Conservation (phyloP, 2,888 invertebrate species). For the Morpho deidamia region DNA sequence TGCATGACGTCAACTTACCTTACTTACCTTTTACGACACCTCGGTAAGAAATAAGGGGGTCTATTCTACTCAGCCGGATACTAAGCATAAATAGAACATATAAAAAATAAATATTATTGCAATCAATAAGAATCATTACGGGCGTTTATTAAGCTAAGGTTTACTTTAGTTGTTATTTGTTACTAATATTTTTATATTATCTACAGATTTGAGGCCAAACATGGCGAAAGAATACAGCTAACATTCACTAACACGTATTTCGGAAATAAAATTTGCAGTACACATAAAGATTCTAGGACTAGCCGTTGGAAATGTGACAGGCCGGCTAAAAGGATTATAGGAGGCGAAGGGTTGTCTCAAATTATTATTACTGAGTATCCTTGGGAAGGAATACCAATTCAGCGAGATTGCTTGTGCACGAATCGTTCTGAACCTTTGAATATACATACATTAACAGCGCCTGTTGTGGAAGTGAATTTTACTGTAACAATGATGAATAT, state of each 20-base stretch:
- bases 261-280: slow-evolving; percentile 82
- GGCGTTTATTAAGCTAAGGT: too few species aligned
- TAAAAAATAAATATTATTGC: too few species aligned
- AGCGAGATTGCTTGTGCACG: slow-evolving; percentile 86
- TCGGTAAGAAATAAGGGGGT: too few species aligned
- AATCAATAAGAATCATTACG: too few species aligned
- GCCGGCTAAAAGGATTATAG: slow-evolving; percentile 60
- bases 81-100: too few species aligned
- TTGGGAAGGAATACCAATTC: slow-evolving; percentile 82
- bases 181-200: slow-evolving; percentile 7
- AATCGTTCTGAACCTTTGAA: slow-evolving; percentile 82
- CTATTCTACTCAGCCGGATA: too few species aligned
- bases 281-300: slow-evolving; percentile 81
- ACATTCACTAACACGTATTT: slow-evolving; percentile 84
- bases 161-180: too few species aligned
- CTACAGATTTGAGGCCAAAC: slow-evolving; percentile 82
- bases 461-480: slow-evolving; percentile 85
- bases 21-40: too few species aligned
- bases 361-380: slow-evolving; percentile 83
- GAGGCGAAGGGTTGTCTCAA: slow-evolving; percentile 78
- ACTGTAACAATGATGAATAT: slow-evolving; percentile 88
- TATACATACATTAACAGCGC: slow-evolving; percentile 83
- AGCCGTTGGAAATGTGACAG: slow-evolving; percentile 84
- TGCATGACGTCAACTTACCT: too few species aligned
- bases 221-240: slow-evolving; percentile 83